Evolutionary conservation across 2,888 invertebrate species (phyloP), one percentile per base, ranked within the genome.

Genomic region (Choreutis nemorana): DNA sequence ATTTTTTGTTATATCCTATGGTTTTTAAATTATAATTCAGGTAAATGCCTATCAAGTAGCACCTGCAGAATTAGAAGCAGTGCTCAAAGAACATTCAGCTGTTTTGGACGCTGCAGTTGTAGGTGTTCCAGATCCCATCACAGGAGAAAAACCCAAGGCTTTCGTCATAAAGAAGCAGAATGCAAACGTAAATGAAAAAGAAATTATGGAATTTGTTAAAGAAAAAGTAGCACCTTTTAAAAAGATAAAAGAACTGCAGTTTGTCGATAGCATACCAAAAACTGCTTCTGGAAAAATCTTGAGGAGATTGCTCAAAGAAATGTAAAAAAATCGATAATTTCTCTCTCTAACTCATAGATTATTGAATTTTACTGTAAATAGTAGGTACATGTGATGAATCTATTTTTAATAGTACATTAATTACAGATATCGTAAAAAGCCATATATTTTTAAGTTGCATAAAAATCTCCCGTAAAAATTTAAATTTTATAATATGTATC

Each of bases 61-160:
- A 6, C 95, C 95, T 11, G 94, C 94, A 1, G 95, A 95, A 61
- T 59, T 95, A 14, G 95, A 95, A 62, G 85, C 81, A 28, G 48
- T 90, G 3, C 50, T 93, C 1, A 81, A 89, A 33, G 81, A 83
- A 23, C 89, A 91, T 60, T 88, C 90, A 0, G 82, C 81, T 14
- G 81, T 97, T 1, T 58, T 78, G 7, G 95, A 96, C 46, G 91
- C 88, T 0, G 94, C 90, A 0, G 94, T 96, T 0, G 78, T 94
- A 34, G 94, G 93, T 1, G 61, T 90, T 9, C 85, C 87, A 0
- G 85, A 92, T 50, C 63, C 78, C 0, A 57, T 63, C 6, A 77
- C 73, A 18, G 94, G 93, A 3, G 91, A 94, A 63, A 79, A 84
- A 6, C 93, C 93, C 0, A 83, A 83, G 48, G 93, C 91, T 0